phyloP scores from a whole-genome alignment of 2,113 vertebrate species.

The Labeo catla region DNA sequence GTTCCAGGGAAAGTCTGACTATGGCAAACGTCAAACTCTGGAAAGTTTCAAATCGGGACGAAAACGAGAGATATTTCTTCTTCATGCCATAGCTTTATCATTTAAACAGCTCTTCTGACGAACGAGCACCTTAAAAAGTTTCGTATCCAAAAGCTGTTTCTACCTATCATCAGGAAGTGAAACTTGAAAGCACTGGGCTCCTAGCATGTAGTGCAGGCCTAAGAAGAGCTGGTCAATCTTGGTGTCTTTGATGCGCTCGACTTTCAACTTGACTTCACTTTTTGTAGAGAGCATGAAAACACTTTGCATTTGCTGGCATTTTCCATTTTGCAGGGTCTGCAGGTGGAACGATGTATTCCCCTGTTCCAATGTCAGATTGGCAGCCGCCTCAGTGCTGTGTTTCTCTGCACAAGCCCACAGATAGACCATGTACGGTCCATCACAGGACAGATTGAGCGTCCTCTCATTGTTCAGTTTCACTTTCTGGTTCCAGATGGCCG shows the following conservation, averaged over 20 bases:
- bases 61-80: not conserved
- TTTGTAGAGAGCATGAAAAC: constrained; percentile 44
- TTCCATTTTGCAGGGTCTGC: not conserved
- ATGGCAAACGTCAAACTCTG: not conserved
- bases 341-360: not conserved
- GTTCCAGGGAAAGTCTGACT: not conserved
- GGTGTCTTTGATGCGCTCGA: accelerated
- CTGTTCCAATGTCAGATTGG: constrained; percentile 33
- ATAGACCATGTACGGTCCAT: constrained; percentile 58
- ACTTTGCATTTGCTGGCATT: constrained; percentile 11
- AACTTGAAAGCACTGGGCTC: constrained; percentile 23
- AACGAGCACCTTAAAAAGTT: not conserved
- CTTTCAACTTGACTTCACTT: constrained; percentile 22
- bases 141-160: not conserved
- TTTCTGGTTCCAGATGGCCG: constrained; percentile 31
- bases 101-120: not conserved
- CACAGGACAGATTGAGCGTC: constrained; percentile 10
- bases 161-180: not conserved
- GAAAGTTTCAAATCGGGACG: not conserved
- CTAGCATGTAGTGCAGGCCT: constrained; percentile 59
- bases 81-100: not conserved
- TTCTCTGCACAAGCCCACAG: constrained; percentile 9
- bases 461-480: constrained; percentile 43
- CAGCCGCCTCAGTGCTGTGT: accelerated
- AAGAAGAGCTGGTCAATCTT: constrained; percentile 23